Evolutionary conservation across 2,113 vertebrate genomes (phyloP).

Genomic region (Microcebus griseorufus): DNA sequence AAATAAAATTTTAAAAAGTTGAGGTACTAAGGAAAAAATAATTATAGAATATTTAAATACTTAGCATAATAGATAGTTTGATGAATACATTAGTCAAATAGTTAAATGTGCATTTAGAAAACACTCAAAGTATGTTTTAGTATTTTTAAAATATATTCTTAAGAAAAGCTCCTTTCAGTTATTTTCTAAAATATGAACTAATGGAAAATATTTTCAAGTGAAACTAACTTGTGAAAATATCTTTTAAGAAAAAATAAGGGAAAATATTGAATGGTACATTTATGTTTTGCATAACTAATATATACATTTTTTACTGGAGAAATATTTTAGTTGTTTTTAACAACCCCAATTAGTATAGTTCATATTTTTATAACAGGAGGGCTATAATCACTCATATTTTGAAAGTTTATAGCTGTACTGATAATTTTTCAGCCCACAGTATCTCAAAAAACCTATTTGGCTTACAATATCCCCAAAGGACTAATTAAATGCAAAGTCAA

Average conservation of each 20-base stretch:
- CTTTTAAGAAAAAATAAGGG: neutral
- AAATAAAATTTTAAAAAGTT: neutral
- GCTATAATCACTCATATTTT: constrained; percentile 51
- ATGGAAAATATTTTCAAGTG: neutral
- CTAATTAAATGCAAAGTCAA: constrained; percentile 55
- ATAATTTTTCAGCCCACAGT: constrained; percentile 36
- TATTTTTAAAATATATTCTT: neutral
- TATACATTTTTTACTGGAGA: neutral
- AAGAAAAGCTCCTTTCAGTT: neutral
- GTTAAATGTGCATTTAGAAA: neutral
- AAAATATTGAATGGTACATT: neutral
- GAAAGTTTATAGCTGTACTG: constrained; percentile 50
- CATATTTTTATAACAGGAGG: constrained; percentile 32
- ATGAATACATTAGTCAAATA: neutral
- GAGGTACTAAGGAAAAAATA: neutral
- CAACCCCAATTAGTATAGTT: neutral
- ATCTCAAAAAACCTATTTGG: neutral
- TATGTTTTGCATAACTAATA: neutral
- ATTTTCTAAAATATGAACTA: neutral
- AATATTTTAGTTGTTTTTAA: neutral
- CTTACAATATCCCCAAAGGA: neutral
- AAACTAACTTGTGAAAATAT: neutral
- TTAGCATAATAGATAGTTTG: neutral
- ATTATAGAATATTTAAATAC: neutral
- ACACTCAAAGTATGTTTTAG: neutral